Evolutionary conservation across 2,888 invertebrate species (phyloP), one percentile per base, ranked within the genome.

Genomic region (Odontothrips loti): DNA sequence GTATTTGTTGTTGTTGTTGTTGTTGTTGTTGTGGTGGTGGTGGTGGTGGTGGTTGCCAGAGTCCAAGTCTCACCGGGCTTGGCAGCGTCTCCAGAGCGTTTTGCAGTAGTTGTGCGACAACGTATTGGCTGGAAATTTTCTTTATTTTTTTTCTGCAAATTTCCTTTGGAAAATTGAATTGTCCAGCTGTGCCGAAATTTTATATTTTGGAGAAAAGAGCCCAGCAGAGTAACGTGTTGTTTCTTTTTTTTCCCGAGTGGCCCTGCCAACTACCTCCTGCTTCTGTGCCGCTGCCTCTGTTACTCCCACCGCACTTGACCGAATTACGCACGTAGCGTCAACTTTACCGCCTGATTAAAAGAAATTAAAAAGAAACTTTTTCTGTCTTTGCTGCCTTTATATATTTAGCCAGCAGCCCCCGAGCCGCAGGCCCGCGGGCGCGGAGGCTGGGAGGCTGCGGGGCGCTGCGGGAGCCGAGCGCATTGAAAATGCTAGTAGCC

Each of bases 301-400:
- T 17, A 58, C 58, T 15, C 6, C 12, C 58, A 15, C 58, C 15
- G 51, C 51, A 12, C 20, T 6, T n/a, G 58, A 17, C 58, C 58
- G 58, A 6, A 58, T 58, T 20, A 58, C n/a, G 20, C 58, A n/a
- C 58, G 17, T 17, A n/a, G 3, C 68, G 68, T 75, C 68, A 75
- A 75, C 68, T 75, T 75, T 75, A 75, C 68, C 68, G 68, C 68
- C 68, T 9, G 68, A 75, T 75, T 75, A 75, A 75, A 75, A 75
- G 68, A 75, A 75, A 75, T 75, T 75, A 75, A 75, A 75, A 75
- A 75, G 27, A 75, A 75, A 75, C 68, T 75, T 75, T 27, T 27
- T 27, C 23, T 23, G 23, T 12, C 23, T 11, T 27, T 27, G 51
- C 51, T 9, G 27, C 68, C 23, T 12, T 10, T 27, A 23, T 75